These are phyloP conservation scores for Desmophyllum pertusum DNA, from an alignment of 92 coral and sea anemone species.

Conservation along the genomic window DNA sequence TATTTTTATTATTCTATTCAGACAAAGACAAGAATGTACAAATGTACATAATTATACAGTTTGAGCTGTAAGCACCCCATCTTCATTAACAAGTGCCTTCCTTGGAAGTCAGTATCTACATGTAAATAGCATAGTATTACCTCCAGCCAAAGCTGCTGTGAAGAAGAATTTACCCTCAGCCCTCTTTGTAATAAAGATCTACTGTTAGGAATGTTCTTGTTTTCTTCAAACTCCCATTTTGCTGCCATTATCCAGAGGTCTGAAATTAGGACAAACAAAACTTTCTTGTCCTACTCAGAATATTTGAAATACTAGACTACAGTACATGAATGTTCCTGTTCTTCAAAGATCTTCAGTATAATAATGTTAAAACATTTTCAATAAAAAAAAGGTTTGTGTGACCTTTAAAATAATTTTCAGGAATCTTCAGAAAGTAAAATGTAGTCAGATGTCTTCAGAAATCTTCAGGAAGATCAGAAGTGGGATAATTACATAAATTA, in stretches of 20 bases:
- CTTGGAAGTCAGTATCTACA: too few relatives aligned
- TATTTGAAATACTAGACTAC: background rate
- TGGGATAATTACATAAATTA: too few relatives aligned
- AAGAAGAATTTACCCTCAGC: conserved; percentile 74
- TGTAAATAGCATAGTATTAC: conserved; percentile 49
- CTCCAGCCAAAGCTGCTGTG: conserved; percentile 87
- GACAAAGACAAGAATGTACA: too few relatives aligned
- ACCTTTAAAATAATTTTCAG: too few relatives aligned
- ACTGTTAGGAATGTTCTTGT: conserved; percentile 79
- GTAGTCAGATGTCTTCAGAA: too few relatives aligned
- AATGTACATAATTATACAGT: too few relatives aligned
- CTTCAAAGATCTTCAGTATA: background rate
- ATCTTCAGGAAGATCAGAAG: too few relatives aligned
- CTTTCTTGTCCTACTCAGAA: background rate
- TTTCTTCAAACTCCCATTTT: conserved; percentile 99
- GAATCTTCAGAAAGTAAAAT: background rate
- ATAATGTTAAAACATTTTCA: background rate
- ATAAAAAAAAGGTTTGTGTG: background rate
- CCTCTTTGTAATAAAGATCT: conserved; percentile 89
- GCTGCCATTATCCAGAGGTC: conserved; percentile 98
- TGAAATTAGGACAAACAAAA: conserved; percentile 28
- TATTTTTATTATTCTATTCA: too few relatives aligned
- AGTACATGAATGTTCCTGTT: too few relatives aligned
- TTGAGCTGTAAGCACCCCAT: too few relatives aligned
- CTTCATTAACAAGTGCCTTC: too few relatives aligned